phyloP scores from a whole-genome alignment of 2,797 vertebrate genomes.

The Rhadinocentrus ornatus region DNA sequence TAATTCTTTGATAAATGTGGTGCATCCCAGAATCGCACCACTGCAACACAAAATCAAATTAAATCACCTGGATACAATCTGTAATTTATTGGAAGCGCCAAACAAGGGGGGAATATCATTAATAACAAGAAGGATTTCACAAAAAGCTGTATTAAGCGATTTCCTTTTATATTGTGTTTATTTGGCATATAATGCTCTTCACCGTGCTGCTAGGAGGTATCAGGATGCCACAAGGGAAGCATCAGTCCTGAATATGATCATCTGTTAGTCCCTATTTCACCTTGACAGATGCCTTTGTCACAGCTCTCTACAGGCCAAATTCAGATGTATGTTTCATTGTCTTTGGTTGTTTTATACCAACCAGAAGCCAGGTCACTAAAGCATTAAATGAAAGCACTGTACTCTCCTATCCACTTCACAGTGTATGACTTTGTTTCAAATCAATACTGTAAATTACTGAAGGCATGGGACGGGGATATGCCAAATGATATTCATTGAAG shows the following conservation, averaged over 20 bases:
- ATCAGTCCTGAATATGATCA: constrained; percentile 47
- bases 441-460: constrained; percentile 86
- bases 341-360: constrained; percentile 58
- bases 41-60: constrained; percentile 80
- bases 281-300: constrained; percentile 59
- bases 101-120: constrained; percentile 61
- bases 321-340: constrained; percentile 54
- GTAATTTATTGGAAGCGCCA: constrained; percentile 83
- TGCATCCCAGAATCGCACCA: constrained; percentile 73
- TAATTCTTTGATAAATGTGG: constrained; percentile 83
- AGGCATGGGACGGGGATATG: constrained; percentile 66
- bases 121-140: constrained; percentile 65
- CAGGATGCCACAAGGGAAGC: constrained; percentile 49
- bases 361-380: constrained; percentile 69
- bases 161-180: constrained; percentile 65
- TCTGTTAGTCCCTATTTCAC: constrained; percentile 57
- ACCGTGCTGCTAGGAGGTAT: constrained; percentile 36
- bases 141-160: constrained; percentile 59
- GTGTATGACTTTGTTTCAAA: constrained; percentile 78
- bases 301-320: constrained; percentile 50
- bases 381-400: constrained; percentile 76
- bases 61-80: constrained; percentile 83
- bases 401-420: constrained; percentile 70
- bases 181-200: constrained; percentile 60
- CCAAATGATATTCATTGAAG: constrained; percentile 83